Conservation (phyloP, 2,113 vertebrate species). For the Neopipo cinnamomea region DNA sequence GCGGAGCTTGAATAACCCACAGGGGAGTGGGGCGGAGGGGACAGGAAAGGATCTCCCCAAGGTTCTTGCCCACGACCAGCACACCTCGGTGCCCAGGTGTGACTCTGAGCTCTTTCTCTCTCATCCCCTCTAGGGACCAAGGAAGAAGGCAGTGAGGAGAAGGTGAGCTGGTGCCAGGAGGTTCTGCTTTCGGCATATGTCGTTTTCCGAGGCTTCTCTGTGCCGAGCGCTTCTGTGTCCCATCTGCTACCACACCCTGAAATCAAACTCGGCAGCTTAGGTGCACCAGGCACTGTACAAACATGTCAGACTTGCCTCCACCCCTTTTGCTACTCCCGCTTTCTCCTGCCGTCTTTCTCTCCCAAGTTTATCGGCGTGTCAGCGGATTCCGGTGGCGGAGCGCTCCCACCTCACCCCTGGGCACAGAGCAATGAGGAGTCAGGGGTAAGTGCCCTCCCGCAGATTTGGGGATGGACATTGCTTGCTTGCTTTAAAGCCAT, state of each 20-base stretch:
- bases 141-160: not conserved
- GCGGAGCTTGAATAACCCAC: conserved; percentile 30
- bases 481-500: not conserved
- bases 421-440: not conserved
- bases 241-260: conserved; percentile 78
- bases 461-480: not conserved
- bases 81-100: not conserved
- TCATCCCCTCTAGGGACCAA: not conserved
- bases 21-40: not conserved
- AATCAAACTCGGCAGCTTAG: conserved; percentile 74
- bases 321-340: conserved; percentile 42
- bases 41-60: not conserved
- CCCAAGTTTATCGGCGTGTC: not conserved
- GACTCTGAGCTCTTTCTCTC: not conserved
- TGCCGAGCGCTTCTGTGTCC: not conserved
- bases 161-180: not conserved
- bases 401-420: not conserved
- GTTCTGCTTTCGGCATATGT: not conserved
- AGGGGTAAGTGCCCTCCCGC: not conserved
- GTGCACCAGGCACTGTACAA: conserved; percentile 67
- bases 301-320: conserved; percentile 70
- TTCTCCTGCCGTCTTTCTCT: not conserved
- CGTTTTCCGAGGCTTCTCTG: not conserved
- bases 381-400: not conserved
- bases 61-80: not conserved